phyloP scores from a whole-genome alignment of 2,113 vertebrate genomes.

The Siniperca chuatsi region DNA sequence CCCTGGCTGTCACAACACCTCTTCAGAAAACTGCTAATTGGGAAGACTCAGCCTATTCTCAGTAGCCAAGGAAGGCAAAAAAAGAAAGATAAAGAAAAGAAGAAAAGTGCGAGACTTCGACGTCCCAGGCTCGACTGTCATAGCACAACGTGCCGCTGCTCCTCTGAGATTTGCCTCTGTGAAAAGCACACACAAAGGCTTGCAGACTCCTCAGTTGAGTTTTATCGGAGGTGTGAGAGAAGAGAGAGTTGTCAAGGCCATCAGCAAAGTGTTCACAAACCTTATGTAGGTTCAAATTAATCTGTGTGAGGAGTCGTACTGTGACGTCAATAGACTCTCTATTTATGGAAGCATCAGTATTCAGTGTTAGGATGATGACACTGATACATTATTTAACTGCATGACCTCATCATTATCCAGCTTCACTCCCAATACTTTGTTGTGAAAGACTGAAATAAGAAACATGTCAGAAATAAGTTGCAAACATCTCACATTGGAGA shows the following conservation, averaged over 20 bases:
- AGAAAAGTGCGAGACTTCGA: conserved; percentile 65
- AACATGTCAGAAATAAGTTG: conserved; percentile 66
- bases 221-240: conserved; percentile 70
- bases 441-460: conserved; percentile 61
- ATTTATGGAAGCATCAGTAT: conserved; percentile 72
- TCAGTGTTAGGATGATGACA: conserved; percentile 49
- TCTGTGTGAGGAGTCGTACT: conserved; percentile 41
- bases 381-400: conserved; percentile 53
- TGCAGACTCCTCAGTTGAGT: conserved; percentile 59
- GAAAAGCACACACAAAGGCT: conserved; percentile 72
- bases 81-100: conserved; percentile 54
- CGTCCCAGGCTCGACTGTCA: conserved; percentile 70
- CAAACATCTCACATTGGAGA: conserved; percentile 62
- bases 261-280: conserved; percentile 64
- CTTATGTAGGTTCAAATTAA: conserved; percentile 66
- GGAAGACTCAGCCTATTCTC: conserved; percentile 70
- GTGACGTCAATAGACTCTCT: conserved; percentile 69
- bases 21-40: conserved; percentile 80
- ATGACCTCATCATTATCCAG: conserved; percentile 61
- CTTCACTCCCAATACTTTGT: conserved; percentile 49
- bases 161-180: conserved; percentile 75
- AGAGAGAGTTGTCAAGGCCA: conserved; percentile 72
- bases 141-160: conserved; percentile 55
- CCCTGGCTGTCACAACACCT: conserved; percentile 75
- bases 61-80: conserved; percentile 41